Percentiles rank a stretch among this genome's conserved stretches.
phyloP scores from a whole-genome alignment of 2,888 invertebrate genomes.

The Drosophila setosimentum region DNA sequence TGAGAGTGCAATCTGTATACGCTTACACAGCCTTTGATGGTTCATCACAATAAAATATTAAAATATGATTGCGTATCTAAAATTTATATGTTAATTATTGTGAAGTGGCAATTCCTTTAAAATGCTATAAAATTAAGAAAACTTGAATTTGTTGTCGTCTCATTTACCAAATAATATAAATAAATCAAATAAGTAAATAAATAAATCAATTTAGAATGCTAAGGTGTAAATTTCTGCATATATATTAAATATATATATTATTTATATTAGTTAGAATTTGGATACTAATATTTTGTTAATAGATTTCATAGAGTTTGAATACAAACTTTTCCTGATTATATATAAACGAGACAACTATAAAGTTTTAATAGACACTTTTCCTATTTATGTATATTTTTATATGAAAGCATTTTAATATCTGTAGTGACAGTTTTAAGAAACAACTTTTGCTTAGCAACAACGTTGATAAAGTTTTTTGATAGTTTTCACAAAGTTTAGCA shows the following conservation, averaged over 20 bases:
- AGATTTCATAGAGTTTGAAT: too few relatives aligned
- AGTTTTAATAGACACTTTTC: too few relatives aligned
- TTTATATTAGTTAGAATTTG: too few relatives aligned
- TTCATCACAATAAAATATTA: neutral
- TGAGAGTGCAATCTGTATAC: slow-evolving; percentile 1
- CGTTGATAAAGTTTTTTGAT: neutral
- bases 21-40: slow-evolving; percentile 6
- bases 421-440: neutral
- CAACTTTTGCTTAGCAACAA: neutral
- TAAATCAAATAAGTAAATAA: too few relatives aligned
- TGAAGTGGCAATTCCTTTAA: neutral
- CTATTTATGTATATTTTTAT: neutral
- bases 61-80: neutral
- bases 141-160: neutral
- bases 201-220: too few relatives aligned
- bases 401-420: too few relatives aligned
- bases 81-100: neutral
- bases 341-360: too few relatives aligned
- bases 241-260: too few relatives aligned
- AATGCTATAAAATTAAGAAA: neutral
- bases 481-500: neutral
- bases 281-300: too few relatives aligned
- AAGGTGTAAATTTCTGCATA: too few relatives aligned
- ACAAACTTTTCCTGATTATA: neutral
- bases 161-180: neutral